Conservation (phyloP, 1,140 invertebrate species). For the Calliphora vicina region DNA sequence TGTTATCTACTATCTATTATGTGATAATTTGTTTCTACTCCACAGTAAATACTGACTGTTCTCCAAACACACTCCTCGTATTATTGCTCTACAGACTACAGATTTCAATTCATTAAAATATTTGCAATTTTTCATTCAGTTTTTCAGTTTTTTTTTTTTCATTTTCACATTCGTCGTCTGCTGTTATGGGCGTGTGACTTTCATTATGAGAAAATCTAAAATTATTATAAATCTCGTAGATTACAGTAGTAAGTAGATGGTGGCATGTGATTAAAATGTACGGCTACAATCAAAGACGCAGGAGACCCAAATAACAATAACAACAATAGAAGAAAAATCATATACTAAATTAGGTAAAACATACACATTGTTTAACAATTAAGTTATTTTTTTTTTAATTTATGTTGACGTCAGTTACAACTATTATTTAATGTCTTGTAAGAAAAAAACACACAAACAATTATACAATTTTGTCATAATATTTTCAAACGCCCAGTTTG, state of each 20-base stretch:
- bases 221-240: neutral
- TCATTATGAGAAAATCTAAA: neutral
- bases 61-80: neutral
- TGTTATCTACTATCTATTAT: neutral
- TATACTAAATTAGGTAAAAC: neutral
- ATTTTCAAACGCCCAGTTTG: neutral
- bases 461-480: neutral
- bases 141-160: neutral
- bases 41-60: neutral
- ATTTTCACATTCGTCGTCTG: too few relatives aligned
- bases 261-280: neutral
- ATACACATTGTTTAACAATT: constrained; percentile 1
- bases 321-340: neutral
- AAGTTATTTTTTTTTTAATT: neutral
- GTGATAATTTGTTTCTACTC: neutral
- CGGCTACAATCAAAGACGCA: neutral
- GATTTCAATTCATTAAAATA: neutral
- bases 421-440: neutral
- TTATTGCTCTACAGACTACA: neutral
- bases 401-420: neutral
- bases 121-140: neutral
- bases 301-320: neutral
- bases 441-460: neutral
- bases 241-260: neutral
- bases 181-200: neutral